Evolutionary conservation across 2,113 vertebrate species (phyloP).

Genomic region (Polyodon spathula): DNA sequence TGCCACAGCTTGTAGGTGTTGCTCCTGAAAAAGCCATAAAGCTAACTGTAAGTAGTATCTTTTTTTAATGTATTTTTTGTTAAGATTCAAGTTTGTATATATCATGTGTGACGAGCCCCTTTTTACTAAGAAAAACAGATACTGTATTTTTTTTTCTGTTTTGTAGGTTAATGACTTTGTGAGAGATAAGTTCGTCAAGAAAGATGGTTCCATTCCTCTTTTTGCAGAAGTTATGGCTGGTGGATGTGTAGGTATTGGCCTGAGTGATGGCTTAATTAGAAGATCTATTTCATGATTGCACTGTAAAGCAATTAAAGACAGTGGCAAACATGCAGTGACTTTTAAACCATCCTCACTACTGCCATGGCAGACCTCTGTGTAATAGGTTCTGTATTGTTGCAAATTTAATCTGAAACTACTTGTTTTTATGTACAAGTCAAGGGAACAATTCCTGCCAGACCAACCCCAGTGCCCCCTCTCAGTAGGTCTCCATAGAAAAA

Average conservation of each 20-base stretch:
- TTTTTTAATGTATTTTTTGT: constrained; percentile 27
- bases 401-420: no score
- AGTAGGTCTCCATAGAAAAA: no score
- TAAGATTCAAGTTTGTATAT: no score
- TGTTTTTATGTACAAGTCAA: no score
- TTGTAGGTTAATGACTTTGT: constrained; percentile 89
- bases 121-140: constrained; percentile 18
- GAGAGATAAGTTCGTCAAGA: constrained; percentile 84
- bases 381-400: no score
- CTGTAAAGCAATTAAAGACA: no score
- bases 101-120: constrained; percentile 33
- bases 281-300: no score
- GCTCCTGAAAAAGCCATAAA: constrained; percentile 97
- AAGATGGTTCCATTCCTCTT: constrained; percentile 72
- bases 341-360: no score
- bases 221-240: constrained; percentile 79
- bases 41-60: constrained; percentile 85
- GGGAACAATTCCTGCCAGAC: no score
- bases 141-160: constrained; percentile 30
- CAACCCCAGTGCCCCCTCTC: no score
- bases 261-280: not conserved
- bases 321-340: no score
- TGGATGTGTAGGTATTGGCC: constrained; percentile 71
- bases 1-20: constrained; percentile 91
- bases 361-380: no score